Evolutionary conservation across 2,888 invertebrate species (phyloP), one percentile per base, ranked within the genome.

Genomic region (Venustoraphidia nigricollis): DNA sequence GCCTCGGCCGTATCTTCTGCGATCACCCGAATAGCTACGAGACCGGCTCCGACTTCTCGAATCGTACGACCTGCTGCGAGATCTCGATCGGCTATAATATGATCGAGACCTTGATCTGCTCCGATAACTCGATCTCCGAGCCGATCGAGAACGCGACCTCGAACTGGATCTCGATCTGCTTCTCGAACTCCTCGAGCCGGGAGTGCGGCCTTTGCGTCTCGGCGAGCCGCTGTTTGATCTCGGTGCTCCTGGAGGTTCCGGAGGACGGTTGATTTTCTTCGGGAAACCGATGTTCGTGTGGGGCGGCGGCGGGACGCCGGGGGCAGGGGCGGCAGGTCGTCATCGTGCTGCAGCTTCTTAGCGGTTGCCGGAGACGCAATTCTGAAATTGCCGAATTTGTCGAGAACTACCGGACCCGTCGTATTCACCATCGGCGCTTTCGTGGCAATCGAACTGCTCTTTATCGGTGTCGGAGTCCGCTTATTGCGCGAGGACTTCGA

Each of bases 311-410:
- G 73, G 67, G 66, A 72, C 61, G 70, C 76, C 54, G 66, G 75
- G 54, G 72, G 50, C 63, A 66, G 54, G 13, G 66, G 64, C 36
- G 60, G 62, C 49, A 59, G 66, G 50, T 63, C 64, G 52, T 71
- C 71, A 52, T 69, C 70, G 42, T 70, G 68, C 0, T 66, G 67
- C 53, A 68, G 68, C 48, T 61, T 63, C 52, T 62, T 61, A 52
- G 63, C 58, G 51, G 67, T 65, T 11, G 64, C 63, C 4, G 68
- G 66, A 34, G 66, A 62, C 39, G 78, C 79, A 54, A 82, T 64
- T 1, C 82, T 75, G 68, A 83, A 76, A 54, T 81, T 77, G 1
- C 83, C 83, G 60, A 83, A 82, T 64, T 83, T 83, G 64, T 83
- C 83, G 53, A 83, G 66, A 13, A 82, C 81, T 48, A 81, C 76